A percentile compares a stretch with the other conserved stretches of the same genome.
phyloP scores from a whole-genome alignment of 1,140 invertebrate genomes.

The Sitobion miscanthi region DNA sequence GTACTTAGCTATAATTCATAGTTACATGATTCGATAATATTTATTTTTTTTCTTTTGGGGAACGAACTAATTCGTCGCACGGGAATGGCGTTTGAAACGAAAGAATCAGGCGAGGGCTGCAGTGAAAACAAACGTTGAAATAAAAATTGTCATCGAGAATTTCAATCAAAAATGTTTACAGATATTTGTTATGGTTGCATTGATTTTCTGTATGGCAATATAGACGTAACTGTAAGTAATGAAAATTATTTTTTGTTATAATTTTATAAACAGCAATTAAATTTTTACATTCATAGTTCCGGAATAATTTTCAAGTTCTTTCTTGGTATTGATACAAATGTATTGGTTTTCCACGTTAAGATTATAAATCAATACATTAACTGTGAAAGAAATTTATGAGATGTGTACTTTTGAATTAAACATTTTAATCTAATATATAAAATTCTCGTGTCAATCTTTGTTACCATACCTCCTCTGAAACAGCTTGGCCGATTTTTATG shows the following conservation, averaged over 20 bases:
- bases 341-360: no score
- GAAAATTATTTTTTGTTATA: neutral
- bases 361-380: no score
- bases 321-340: no score
- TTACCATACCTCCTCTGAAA: no score
- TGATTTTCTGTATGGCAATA: neutral
- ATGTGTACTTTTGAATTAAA: no score
- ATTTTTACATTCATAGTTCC: neutral
- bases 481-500: no score
- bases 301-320: neutral
- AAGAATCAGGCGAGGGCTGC: neutral
- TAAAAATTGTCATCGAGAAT: neutral
- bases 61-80: neutral
- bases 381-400: no score
- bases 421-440: no score
- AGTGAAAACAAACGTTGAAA: neutral
- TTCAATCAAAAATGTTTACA: neutral
- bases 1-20: neutral
- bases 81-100: conserved; percentile 32
- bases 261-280: neutral
- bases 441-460: no score
- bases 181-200: neutral
- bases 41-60: neutral
- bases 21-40: neutral
- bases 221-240: conserved; percentile 42